phyloP scores from a whole-genome alignment of 2,797 vertebrate species.

The Propithecus deckenii region DNA sequence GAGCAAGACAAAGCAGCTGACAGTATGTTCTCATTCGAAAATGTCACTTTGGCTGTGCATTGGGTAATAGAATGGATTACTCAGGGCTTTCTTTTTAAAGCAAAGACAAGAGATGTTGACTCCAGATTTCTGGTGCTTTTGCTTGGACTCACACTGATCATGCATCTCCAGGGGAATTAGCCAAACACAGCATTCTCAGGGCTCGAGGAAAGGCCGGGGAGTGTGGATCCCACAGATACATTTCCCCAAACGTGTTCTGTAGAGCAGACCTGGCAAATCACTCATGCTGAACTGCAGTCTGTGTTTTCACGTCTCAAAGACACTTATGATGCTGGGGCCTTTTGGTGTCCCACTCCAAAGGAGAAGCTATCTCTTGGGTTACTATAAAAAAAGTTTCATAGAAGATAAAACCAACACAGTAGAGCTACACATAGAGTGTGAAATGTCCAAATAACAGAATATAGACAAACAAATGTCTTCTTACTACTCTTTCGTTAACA shows the following conservation, averaged over 20 bases:
- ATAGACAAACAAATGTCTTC: not conserved
- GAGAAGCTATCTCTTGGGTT: not conserved
- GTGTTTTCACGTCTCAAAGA: not conserved
- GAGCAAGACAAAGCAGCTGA: constrained; percentile 72
- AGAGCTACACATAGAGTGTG: fast-evolving
- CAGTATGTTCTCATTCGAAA: constrained; percentile 68
- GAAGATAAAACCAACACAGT: not conserved
- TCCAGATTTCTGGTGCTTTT: not conserved
- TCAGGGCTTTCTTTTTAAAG: constrained; percentile 52
- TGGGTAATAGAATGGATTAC: constrained; percentile 47
- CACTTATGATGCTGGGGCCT: fast-evolving
- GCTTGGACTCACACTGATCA: not conserved
- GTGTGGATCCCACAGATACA: not conserved
- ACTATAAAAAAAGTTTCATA: not conserved
- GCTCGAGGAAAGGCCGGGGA: not conserved
- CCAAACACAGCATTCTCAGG: fast-evolving
- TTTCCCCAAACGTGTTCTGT: not conserved
- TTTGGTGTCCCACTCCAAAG: not conserved
- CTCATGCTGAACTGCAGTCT: not conserved
- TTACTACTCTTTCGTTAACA: not conserved
- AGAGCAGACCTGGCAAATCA: not conserved
- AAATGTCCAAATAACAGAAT: not conserved
- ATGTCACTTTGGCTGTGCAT: constrained; percentile 71
- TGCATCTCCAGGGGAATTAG: not conserved
- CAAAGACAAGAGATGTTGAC: constrained; percentile 26